Base-by-base conservation (phyloP, 2,797 vertebrate species). In the Gastrophryne carolinensis region DNA sequence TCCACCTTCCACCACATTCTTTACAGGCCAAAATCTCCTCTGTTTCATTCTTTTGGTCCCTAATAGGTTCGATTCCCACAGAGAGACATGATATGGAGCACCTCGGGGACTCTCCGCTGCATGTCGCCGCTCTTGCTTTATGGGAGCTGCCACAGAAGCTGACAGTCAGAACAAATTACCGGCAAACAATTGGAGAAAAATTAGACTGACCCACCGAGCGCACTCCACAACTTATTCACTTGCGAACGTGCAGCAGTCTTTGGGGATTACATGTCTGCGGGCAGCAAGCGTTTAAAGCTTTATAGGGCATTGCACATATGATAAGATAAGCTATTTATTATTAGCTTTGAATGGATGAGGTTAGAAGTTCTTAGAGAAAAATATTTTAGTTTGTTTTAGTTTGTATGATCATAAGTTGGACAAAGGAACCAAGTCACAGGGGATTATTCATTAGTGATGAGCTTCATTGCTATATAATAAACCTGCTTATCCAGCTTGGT, bases 81-180 rank as follows among this genome's bases (percentile, higher is more conserved):
- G 78, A 65, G 58, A 27, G 63, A n/a, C 56, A 35, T 79, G 72
- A 75, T 58, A 32, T 65, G 47, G 47, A 72, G 1, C 66, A 9
- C 58, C 80, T 26, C 35, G 53, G 73, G 72, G 74, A 32, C 60
- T 66, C 78, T 67, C 72, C 54, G 62, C 27, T 19, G 57, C 47
- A 57, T 41, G 79, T 80, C 68, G 79, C 39, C 70, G 23, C 57
- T 39, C 73, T 79, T 81, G 58, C 79, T 81, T 84, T 82, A 81
- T 80, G 65, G 72, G 68, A 76, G 54, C 82, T 85, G 81, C 80
- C 84, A 82, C 75, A 70, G 80, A 64, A 26, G 66, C 69, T 72
- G 83, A 41, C 72, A 73, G 60, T 78, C 60, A 17, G 81, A 69
- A 85, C 81, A 85, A 84, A 84, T 76, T 71, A 71, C 49, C 29